Evolutionary conservation across 1,140 invertebrate species (phyloP).

Genomic region (Pinna nobilis): DNA sequence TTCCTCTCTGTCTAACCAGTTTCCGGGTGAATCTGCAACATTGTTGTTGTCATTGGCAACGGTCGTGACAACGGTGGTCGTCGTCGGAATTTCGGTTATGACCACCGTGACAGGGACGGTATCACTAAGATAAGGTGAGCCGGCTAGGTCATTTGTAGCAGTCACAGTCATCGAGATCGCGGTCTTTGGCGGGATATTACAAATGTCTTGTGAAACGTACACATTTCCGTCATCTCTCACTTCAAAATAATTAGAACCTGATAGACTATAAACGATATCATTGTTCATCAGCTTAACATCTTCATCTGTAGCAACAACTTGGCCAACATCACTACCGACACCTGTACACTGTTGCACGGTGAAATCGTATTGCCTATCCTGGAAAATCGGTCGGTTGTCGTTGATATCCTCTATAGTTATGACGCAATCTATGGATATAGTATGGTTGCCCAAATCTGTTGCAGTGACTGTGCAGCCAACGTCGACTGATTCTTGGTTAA

Average conservation of each 20-base stretch:
- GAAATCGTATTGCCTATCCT: neutral
- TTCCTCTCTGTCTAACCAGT: slow-evolving; percentile 17
- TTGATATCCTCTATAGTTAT: slow-evolving; percentile 16
- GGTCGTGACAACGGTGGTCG: neutral
- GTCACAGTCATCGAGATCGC: slow-evolving; percentile 1
- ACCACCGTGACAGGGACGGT: slow-evolving; percentile 14
- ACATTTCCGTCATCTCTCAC: neutral
- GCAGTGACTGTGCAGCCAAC: slow-evolving; percentile 5
- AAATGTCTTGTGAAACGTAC: neutral
- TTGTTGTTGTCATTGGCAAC: neutral
- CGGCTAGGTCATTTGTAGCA: slow-evolving; percentile 1
- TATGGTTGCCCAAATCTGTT: slow-evolving; percentile 10
- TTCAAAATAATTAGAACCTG: neutral
- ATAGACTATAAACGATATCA: neutral
- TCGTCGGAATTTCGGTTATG: slow-evolving; percentile 10
- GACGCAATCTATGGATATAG: neutral
- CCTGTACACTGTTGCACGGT: neutral
- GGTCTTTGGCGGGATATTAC: slow-evolving; percentile 7
- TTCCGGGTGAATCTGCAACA: neutral
- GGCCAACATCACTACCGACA: neutral
- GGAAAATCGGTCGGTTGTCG: slow-evolving; percentile 13
- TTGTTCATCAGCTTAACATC: neutral
- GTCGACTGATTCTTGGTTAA: neutral
- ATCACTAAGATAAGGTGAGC: no score
- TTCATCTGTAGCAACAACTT: slow-evolving; percentile 9